Evolutionary conservation across 2,797 vertebrate genomes (phyloP), one percentile per base, ranked within the genome.

Genomic region (Rhynchotus rufescens): DNA sequence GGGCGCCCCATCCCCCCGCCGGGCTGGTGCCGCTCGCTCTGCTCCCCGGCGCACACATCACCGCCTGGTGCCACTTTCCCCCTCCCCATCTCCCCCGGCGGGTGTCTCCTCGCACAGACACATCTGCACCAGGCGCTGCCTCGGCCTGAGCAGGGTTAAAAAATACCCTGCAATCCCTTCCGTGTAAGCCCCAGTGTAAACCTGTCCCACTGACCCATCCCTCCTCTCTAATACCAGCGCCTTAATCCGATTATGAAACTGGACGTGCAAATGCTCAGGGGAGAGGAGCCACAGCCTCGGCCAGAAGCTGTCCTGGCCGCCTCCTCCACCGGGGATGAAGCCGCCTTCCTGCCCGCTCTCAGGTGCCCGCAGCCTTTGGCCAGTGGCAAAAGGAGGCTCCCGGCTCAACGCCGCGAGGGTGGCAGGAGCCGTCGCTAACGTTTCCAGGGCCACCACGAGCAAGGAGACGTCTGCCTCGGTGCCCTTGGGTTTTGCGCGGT

Each of bases 161-260:
- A 96, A 86, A 95, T 76, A 85, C 64, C 49, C 88, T 87, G 67
- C 96, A 95, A 95, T 95, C 92, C 80, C 80, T 61, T 83, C 81
- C 22, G 12, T 92, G 93, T 95, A 96, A 96, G 82, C 86, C 74
- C 32, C 86, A 66, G 93, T 88, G 94, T 93, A 96, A 96, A 96
- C 96, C 96, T 94, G 95, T 96, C 96, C 96, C 95, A 96, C 94
- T 95, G 95, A 96, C 95, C 96, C 93, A 94, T 94, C 95, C 95
- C 94, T 96, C 93, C 89, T 94, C 85, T 64, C 88, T 96, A 96
- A 96, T 94, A 94, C 95, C 93, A 42, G 88, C 89, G 96, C 90
- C 87, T 94, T 96, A 96, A 96, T 96, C 96, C 94, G 95, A 96
- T 95, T 96, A 96, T 94, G 94, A 94, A 96, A 96, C 96, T 96